Base-by-base conservation (phyloP, 2,888 invertebrate species). In the Sepiola atlantica region DNA sequence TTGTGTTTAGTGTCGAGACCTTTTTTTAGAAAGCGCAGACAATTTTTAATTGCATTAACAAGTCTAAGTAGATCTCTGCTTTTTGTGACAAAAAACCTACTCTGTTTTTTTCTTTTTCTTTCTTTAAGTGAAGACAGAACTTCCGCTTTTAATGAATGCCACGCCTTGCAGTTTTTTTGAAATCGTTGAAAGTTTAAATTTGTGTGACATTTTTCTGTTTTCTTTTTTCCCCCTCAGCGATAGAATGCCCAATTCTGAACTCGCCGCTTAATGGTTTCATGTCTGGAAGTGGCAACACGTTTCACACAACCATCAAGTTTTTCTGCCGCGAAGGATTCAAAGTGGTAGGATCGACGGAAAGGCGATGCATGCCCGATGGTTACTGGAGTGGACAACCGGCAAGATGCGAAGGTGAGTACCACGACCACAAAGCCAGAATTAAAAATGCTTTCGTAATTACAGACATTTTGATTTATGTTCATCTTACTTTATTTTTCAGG, bases 301-400 rank as follows among this genome's bases (percentile, higher is more conserved):
- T 99, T 98, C 99, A 99, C 97, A 99, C 99, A 0, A 98, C 99
- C 14, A 99, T 99, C 45, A 98, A 98, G 94, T 99, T 99, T 97
- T 99, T 99, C 97, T 99, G 99, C 98, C 98, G 98, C 97, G 98
- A 99, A 96, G 99, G 99, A 21, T 99, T 98, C 97, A 98, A 98
- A 95, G 98, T 99, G 95, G 98, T 99, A 20, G 99, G 99, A 0
- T 98, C 99, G 95, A 98, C 98, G 28, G 99, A 99, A 4, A 98
- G 99, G 96, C 98, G 98, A 92, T 99, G 99, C 97, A 98, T 99
- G 1, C 98, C 99, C 0, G 99, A 99, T 97, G 98, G 98, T 97
- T 98, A 98, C 97, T 99, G 99, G 99, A 98, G 99, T 45, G 99
- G 99, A 90, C 98, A 98, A n/a, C 98, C 98, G 96, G 99, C 99